Evolutionary conservation across 2,888 invertebrate species (phyloP).

Genomic region (Ochlodes sylvanus): DNA sequence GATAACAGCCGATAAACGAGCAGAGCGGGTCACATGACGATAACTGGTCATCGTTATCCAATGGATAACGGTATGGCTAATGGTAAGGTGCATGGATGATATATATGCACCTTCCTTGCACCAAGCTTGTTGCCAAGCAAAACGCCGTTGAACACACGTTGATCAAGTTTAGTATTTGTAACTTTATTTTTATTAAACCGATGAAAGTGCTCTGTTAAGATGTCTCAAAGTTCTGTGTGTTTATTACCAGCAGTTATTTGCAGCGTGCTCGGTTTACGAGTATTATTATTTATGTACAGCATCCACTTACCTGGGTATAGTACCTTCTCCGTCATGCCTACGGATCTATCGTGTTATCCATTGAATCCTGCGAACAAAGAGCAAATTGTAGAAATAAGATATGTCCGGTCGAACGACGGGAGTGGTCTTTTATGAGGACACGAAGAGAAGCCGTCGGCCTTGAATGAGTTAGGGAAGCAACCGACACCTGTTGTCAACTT

Average conservation of each 20-base stretch:
- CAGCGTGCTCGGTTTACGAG: constrained; percentile 3
- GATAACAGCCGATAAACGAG: too few species aligned
- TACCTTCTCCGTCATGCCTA: constrained; percentile 93
- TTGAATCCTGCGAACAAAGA: constrained; percentile 81
- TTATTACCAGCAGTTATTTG: neutral
- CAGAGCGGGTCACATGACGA: too few species aligned
- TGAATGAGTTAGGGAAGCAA: constrained; percentile 45
- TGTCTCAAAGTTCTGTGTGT: neutral
- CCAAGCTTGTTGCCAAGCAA: too few species aligned
- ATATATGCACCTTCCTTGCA: too few species aligned
- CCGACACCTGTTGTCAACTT: constrained; percentile 43
- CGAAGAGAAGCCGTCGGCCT: constrained; percentile 45
- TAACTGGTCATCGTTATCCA: too few species aligned
- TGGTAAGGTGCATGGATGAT: too few species aligned
- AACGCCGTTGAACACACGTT: too few species aligned
- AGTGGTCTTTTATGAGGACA: constrained; percentile 32
- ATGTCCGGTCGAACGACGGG: constrained; percentile 31
- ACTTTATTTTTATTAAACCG: neutral
- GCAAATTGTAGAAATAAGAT: constrained; percentile 40
- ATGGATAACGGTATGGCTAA: too few species aligned
- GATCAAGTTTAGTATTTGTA: too few species aligned
- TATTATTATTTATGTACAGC: constrained; percentile 30
- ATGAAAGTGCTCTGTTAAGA: neutral
- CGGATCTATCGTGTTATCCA: constrained; percentile 83
- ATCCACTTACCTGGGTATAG: constrained; percentile 90